Conservation (phyloP, 2,888 invertebrate genomes). For the Omphaloscelis lunosa region DNA sequence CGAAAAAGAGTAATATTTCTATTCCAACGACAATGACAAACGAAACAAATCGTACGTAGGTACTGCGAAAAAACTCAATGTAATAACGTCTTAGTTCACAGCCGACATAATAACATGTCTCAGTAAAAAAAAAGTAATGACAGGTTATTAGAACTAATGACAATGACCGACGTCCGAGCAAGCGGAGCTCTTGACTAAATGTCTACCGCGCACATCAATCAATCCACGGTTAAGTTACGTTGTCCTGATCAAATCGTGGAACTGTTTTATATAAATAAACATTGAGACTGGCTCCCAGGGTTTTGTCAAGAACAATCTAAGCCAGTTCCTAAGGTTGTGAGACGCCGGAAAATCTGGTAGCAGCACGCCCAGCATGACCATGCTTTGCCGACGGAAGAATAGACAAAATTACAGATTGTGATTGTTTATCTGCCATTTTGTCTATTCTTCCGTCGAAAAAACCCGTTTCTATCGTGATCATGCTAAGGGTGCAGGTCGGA, state of each 20-base stretch:
- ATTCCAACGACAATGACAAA: background rate
- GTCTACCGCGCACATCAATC: constrained; percentile 23
- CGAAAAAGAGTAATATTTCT: background rate
- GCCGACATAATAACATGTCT: constrained; percentile 31
- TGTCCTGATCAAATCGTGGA: constrained; percentile 18
- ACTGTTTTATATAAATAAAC: constrained; percentile 4
- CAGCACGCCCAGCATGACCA: too few relatives aligned
- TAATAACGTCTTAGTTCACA: constrained; percentile 36
- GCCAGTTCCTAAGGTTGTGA: background rate
- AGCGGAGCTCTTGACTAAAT: constrained; percentile 17
- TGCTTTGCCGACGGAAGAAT: too few relatives aligned
- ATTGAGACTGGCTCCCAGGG: background rate
- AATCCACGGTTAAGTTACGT: constrained; percentile 17
- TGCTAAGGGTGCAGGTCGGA: too few relatives aligned
- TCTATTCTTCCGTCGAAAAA: too few relatives aligned
- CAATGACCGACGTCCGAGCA: constrained; percentile 22
- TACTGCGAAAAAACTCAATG: constrained; percentile 2
- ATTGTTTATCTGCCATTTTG: too few relatives aligned
- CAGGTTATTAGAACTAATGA: constrained; percentile 42
- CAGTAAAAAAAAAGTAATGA: constrained; percentile 43
- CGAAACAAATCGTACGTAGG: background rate
- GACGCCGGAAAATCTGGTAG: background rate
- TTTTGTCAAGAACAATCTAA: background rate
- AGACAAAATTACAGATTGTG: too few relatives aligned
- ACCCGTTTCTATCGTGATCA: too few relatives aligned